Base-by-base conservation (phyloP, 2,888 invertebrate genomes). In the Homarus gammarus region DNA sequence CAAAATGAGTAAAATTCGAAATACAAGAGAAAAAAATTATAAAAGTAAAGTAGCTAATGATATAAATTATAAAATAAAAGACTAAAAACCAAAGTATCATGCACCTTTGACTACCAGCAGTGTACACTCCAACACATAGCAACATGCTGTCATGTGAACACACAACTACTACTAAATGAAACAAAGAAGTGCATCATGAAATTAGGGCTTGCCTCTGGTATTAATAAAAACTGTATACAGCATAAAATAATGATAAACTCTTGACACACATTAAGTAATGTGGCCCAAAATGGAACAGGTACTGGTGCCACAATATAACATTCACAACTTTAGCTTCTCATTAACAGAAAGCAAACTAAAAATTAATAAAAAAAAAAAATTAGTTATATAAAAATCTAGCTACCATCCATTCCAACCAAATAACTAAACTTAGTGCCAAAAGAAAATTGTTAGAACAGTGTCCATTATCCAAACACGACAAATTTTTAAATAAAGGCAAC, bases 21-120 rank as follows among this genome's bases (percentile, higher is more conserved):
- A 56, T 56, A 12, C 15, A 81, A 64, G 61, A 75, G 61, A 84
- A 84, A 75, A 72, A 31, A 73, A 78, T 78, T 38, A 77, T 40
- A 61, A 61, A 75, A 44, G 75, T 75, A 40, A 75, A 75, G 44
- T 75, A 75, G 44, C 44, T 31, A 31, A 31, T 75, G 31, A 75
- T 40, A 75, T 75, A 56, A 81, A n/a, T n/a, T n/a, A n/a, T n/a
- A n/a, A n/a, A n/a, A 88, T 84, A 87, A 84, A 77, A 84, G 75
- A 88, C n/a, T 44, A 70, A 51, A 82, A 78, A 78, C 27, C 64
- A 64, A 64, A 64, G 64, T 68, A 77, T 38, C 84, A 84, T 75
- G 84, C 84, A 61, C 12, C 33, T 31, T 33, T 78, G 78, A 56
- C 78, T 78, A 78, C 51, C 78, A 56, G 78, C 78, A 78, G 12